phyloP scores from a whole-genome alignment of 2,797 vertebrate genomes.

The Lophotriccus pileatus region DNA sequence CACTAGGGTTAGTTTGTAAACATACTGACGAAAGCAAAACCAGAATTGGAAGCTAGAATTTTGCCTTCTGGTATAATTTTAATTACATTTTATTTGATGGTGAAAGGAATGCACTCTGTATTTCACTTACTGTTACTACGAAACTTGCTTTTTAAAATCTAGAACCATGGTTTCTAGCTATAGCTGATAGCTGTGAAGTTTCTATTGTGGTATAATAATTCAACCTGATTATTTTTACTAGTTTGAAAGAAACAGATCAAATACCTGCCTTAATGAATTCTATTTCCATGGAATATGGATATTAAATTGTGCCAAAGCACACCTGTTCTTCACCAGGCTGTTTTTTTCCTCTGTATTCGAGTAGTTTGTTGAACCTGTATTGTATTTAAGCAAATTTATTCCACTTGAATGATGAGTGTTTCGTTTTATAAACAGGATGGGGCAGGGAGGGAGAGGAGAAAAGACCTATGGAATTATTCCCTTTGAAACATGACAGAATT shows the following conservation, averaged over 20 bases:
- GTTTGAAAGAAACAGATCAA: background rate
- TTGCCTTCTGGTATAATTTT: background rate
- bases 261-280: background rate
- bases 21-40: background rate
- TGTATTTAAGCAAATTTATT: background rate
- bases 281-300: background rate
- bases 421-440: background rate
- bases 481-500: background rate
- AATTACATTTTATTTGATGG: background rate
- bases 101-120: background rate
- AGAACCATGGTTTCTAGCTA: background rate
- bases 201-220: background rate
- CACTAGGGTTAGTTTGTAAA: background rate
- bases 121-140: background rate
- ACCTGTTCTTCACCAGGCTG: background rate
- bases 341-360: background rate
- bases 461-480: background rate
- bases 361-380: background rate
- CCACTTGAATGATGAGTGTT: background rate
- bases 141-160: background rate
- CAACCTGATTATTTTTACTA: background rate
- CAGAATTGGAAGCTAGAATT: background rate
- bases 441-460: background rate
- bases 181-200: background rate
- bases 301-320: background rate